phyloP scores from a whole-genome alignment of 2,797 vertebrate genomes.

The Eulemur albifrons region DNA sequence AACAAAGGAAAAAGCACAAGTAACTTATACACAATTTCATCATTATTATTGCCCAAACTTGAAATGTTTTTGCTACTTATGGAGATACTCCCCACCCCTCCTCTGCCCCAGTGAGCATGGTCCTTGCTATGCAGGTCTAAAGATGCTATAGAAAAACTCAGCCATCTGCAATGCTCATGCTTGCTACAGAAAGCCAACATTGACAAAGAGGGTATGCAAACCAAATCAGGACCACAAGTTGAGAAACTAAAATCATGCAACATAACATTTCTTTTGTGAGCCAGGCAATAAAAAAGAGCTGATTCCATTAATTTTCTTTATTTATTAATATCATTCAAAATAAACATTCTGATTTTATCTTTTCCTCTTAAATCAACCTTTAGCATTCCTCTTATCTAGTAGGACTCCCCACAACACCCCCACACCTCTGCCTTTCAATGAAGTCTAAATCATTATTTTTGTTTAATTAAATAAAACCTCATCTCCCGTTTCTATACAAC shows the following conservation, averaged over 20 bases:
- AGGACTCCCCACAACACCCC: neutral
- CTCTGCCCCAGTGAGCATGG: accelerated
- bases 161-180: neutral
- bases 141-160: neutral
- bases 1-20: neutral
- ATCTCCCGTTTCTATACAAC: conserved; percentile 21
- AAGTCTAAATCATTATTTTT: conserved; percentile 35
- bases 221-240: neutral
- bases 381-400: neutral
- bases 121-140: neutral
- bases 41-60: conserved; percentile 16
- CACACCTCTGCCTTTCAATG: neutral
- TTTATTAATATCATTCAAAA: conserved; percentile 1
- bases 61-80: neutral
- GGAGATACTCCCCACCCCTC: neutral
- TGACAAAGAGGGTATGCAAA: neutral
- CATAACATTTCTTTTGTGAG: neutral
- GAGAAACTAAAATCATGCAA: neutral
- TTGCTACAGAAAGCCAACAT: neutral
- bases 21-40: neutral
- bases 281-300: neutral
- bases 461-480: conserved; percentile 55
- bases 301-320: neutral
- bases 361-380: conserved; percentile 20
- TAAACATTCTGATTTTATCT: neutral